Percentiles rank a stretch among this genome's conserved stretches.
Conservation (phyloP, 2,797 vertebrate species). For the Cephalopachus bancanus region DNA sequence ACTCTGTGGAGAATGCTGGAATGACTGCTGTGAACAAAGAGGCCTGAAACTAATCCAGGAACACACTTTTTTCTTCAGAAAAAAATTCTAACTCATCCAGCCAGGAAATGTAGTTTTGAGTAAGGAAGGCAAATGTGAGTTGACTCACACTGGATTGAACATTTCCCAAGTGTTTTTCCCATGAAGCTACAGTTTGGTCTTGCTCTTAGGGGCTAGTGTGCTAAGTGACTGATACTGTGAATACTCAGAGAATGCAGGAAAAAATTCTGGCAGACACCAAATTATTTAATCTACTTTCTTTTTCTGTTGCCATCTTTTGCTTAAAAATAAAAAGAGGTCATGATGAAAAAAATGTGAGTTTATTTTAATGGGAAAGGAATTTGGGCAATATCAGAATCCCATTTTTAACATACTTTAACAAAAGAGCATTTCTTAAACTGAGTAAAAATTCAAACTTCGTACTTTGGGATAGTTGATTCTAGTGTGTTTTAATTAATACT, state of each 20-base stretch:
- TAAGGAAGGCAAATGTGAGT: conserved; percentile 73
- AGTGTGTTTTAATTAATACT: conserved; percentile 60
- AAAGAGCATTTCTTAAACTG: conserved; percentile 28
- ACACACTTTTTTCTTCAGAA: conserved; percentile 73
- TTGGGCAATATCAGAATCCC: conserved; percentile 49
- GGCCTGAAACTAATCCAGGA: conserved; percentile 77
- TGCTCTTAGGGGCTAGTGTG: background rate
- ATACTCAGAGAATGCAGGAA: conserved; percentile 32
- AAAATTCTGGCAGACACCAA: conserved; percentile 71
- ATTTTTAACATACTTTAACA: conserved; percentile 59
- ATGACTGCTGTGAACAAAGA: conserved; percentile 58
- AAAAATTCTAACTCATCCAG: conserved; percentile 72
- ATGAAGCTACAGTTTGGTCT: conserved; percentile 70
- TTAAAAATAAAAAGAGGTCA: conserved; percentile 25
- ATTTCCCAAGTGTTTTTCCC: conserved; percentile 76
- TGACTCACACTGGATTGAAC: conserved; percentile 65
- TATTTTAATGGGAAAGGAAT: conserved; percentile 76
- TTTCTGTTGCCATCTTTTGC: conserved; percentile 69
- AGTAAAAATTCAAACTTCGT: conserved; percentile 60
- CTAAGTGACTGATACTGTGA: conserved; percentile 15
- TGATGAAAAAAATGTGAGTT: conserved; percentile 70
- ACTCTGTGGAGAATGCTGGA: conserved; percentile 61
- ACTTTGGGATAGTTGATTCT: conserved; percentile 16
- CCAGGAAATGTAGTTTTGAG: conserved; percentile 79
- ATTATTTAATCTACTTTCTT: conserved; percentile 81